Evolutionary conservation across 2,888 invertebrate genomes (phyloP).

Genomic region (Eupithecia insigniata): DNA sequence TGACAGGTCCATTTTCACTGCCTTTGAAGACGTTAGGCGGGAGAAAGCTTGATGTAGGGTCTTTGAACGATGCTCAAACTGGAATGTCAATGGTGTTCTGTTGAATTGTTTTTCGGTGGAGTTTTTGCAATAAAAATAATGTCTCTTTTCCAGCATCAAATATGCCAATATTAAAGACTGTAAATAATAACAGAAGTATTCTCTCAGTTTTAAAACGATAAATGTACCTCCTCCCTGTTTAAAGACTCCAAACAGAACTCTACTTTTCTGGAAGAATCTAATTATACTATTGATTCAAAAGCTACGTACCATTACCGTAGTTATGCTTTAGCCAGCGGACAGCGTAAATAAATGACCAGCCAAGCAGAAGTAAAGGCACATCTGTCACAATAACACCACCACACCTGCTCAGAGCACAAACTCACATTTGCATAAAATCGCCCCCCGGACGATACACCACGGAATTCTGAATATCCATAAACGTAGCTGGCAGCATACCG

Average conservation of each 20-base stretch:
- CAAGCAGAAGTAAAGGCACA: slow-evolving; percentile 47
- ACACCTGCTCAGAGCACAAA: slow-evolving; percentile 58
- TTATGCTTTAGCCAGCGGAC: slow-evolving; percentile 17
- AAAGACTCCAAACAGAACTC: neutral
- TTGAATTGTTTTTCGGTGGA: neutral
- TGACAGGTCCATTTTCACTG: slow-evolving; percentile 32
- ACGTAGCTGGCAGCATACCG: slow-evolving; percentile 82
- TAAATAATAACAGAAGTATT: neutral
- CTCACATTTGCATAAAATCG: slow-evolving; percentile 79
- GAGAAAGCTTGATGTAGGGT: neutral
- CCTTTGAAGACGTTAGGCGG: slow-evolving; percentile 11
- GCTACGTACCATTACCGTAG: neutral
- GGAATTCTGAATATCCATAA: slow-evolving; percentile 83
- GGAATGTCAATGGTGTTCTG: neutral
- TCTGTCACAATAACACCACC: slow-evolving; percentile 73
- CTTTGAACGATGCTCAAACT: neutral
- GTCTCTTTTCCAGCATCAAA: neutral
- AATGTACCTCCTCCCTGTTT: neutral
- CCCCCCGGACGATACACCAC: slow-evolving; percentile 73
- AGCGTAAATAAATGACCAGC: slow-evolving; percentile 33
- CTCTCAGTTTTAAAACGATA: neutral
- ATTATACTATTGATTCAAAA: neutral
- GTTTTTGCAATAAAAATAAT: neutral
- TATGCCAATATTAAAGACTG: neutral
- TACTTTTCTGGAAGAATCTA: neutral